phyloP scores from a whole-genome alignment of 1,140 invertebrate genomes.

The Apis dorsata region DNA sequence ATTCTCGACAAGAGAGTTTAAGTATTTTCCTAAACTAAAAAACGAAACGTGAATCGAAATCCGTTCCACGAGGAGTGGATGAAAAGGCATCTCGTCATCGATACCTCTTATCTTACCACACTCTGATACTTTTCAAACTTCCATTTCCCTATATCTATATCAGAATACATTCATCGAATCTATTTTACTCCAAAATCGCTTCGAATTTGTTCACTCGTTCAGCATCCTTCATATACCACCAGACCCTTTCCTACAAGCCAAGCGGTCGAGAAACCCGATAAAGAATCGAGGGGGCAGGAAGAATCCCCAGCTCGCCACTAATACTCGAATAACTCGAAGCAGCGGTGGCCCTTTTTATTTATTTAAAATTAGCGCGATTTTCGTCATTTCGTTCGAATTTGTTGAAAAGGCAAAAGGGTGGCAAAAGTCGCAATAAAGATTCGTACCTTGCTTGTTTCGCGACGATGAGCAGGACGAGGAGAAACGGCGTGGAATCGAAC shows the following conservation, averaged over 20 bases:
- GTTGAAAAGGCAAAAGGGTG: constrained; percentile 11
- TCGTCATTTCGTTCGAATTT: constrained; percentile 46
- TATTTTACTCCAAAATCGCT: too few relatives aligned
- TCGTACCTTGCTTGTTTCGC: constrained; percentile 41
- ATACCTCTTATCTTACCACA: too few relatives aligned
- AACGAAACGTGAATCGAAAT: too few relatives aligned
- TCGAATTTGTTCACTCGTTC: not conserved
- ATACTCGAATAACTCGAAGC: not conserved
- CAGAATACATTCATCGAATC: not conserved
- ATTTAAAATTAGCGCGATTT: constrained; percentile 56
- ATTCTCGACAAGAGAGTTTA: too few relatives aligned
- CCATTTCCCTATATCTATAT: too few relatives aligned
- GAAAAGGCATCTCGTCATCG: too few relatives aligned
- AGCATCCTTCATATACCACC: not conserved
- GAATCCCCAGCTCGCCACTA: not conserved
- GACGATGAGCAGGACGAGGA: not conserved
- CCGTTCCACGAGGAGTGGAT: too few relatives aligned
- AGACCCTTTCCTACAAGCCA: not conserved
- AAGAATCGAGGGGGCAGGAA: constrained; percentile 5
- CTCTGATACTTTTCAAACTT: too few relatives aligned
- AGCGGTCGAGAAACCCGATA: not conserved
- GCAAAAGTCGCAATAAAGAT: not conserved
- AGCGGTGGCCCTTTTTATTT: not conserved
- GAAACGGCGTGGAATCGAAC: constrained; percentile 44
- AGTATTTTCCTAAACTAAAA: too few relatives aligned